Base-by-base conservation (phyloP, 2,113 vertebrate species). In the Phylloscopus whistleri region DNA sequence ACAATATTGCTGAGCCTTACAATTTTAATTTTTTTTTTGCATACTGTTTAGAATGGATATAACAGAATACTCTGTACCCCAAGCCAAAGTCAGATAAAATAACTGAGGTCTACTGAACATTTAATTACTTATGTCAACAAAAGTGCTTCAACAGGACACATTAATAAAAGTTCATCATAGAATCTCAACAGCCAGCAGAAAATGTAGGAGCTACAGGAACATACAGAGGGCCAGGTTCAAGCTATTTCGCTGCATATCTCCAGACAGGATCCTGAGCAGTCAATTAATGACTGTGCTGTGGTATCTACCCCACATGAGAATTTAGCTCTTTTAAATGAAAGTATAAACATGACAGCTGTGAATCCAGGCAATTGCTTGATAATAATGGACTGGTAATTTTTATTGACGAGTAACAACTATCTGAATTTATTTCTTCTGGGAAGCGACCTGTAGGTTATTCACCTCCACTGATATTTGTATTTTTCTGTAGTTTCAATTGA, bases 11-110 rank as follows among this genome's bases (percentile, higher is more conserved):
- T 56, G 10, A 76, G 10, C 5, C 26, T 79, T 49, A 20, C 18
- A 27, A 31, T 4, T 2, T 4, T 1, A 7, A 3, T 22, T 43
- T 53, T 75, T 24, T n/a, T 70, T 70, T 30, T 22, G 1, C 0
- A 1, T 33, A 67, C 26, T 77, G 2, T 18, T 23, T 28, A 84
- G 55, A 52, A 78, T 44, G 3, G 48, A 20, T 35, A 31, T 26
- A 55, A 41, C 9, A 41, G 52, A 67, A 55, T 56, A 56, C 3
- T 64, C 20, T 59, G 8, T 43, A 75, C 3, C 7, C 13, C 28
- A 75, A 55, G 5, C 7, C 13, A 44, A 62, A 86, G 16, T 43
- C 59, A 81, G 26, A 35, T 33, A 30, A 51, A 66, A 64, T 69
- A 8, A 56, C 4, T 69, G 30, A 69, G 8, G 9, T 52, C 44